A percentile compares a stretch with the other conserved stretches of the same genome.
Conservation (phyloP, 2,888 invertebrate species). For the Meta bourneti region DNA sequence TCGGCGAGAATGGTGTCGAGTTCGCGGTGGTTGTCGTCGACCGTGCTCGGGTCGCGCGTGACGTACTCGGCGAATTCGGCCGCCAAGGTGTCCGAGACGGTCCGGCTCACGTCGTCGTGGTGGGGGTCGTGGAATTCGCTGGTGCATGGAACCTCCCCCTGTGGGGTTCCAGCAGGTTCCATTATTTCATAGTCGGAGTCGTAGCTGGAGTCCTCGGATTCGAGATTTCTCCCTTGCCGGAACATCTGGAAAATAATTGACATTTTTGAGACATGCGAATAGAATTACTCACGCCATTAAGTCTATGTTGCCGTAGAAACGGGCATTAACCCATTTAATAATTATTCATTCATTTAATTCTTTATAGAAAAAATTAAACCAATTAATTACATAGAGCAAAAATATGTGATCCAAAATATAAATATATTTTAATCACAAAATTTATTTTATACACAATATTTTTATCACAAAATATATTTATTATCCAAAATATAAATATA, state of each 20-base stretch:
- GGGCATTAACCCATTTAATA: too few relatives aligned
- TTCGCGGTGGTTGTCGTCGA: neutral
- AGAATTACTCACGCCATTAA: conserved; percentile 12
- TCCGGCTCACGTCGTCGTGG: conserved; percentile 90
- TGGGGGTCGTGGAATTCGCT: conserved; percentile 57
- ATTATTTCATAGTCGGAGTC: conserved; percentile 86
- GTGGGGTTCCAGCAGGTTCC: conserved; percentile 74
- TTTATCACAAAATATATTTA: too few relatives aligned
- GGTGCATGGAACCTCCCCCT: conserved; percentile 37
- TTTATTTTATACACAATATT: too few relatives aligned
- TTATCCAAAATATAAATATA: too few relatives aligned
- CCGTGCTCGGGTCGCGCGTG: conserved; percentile 58
- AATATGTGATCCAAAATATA: too few relatives aligned
- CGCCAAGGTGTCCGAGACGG: conserved; percentile 90
- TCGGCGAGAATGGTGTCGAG: conserved; percentile 76
- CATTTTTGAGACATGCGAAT: neutral
- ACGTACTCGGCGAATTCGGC: conserved; percentile 93
- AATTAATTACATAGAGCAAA: too few relatives aligned
- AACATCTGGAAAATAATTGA: conserved; percentile 48
- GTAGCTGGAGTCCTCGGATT: conserved; percentile 90
- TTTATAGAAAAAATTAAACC: too few relatives aligned
- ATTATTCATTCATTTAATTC: too few relatives aligned
- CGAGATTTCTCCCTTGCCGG: conserved; percentile 78
- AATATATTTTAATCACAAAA: too few relatives aligned
- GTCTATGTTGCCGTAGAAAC: neutral